Evolutionary conservation across 2,113 vertebrate genomes (phyloP), one percentile per base, ranked within the genome.

Genomic region (Halichoeres trimaculatus): DNA sequence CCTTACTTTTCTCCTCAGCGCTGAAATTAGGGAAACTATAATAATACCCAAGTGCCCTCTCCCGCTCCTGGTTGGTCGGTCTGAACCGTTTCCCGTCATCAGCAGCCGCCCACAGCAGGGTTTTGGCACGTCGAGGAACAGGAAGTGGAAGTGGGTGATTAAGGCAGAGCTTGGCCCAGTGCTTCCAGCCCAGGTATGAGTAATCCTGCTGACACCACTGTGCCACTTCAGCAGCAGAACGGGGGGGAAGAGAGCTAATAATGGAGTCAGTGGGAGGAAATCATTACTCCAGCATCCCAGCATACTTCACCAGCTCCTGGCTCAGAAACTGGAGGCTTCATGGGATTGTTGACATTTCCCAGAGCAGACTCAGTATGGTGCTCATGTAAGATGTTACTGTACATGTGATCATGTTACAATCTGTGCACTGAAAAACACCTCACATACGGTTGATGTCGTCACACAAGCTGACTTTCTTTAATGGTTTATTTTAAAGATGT

Each of bases 111-210:
- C 84, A 87, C 86, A 34, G 67, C 23, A 45, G 45, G 48, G 56
- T 50, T 59, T 23, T 65, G 72, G 78, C 79, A 73, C 11, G 13
- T 53, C n/a, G 60, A 77, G 71, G 74, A 74, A 78, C 76, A 90
- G 85, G 89, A 91, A 89, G 83, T 78, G 78, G 82, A 90, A 89
- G 87, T 69, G 68, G 84, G 85, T 81, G 70, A 80, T 87, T 86
- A 83, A 85, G 80, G 72, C 83, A 80, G 69, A 82, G 74, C 81
- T 72, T 63, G 71, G 51, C 50, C 83, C 43, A 57, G 57, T 67
- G 43, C 9, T 66, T 77, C 77, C 68, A 74, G 74, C 84, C 54
- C 83, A 85, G 88, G 81, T 79, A 60, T 90, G 86, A 90, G 58
- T 85, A 88, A 88, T 74, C 24, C 57, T 69, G 78, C 78, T 86